A percentile compares a stretch with the other conserved stretches of the same genome.
Conservation (phyloP, 2,797 vertebrate species). For the Takifugu rubripes region DNA sequence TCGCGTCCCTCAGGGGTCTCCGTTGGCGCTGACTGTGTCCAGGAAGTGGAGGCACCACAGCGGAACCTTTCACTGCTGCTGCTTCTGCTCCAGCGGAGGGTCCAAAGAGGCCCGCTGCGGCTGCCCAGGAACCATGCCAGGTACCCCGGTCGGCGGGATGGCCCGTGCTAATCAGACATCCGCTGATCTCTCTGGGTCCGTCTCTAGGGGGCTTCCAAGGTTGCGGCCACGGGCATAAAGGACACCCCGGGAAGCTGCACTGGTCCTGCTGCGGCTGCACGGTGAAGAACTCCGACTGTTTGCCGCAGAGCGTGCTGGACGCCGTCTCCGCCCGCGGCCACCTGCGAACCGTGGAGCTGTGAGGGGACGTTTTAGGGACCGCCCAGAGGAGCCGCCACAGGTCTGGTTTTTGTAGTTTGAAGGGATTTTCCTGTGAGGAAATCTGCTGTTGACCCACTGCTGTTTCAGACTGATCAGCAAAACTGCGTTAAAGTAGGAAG, state of each 20-base stretch:
- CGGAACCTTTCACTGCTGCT: constrained; percentile 90
- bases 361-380: constrained; percentile 33
- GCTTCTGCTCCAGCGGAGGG: constrained; percentile 91
- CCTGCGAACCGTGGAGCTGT: constrained; percentile 84
- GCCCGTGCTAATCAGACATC: not conserved
- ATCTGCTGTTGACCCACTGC: no score
- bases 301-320: constrained; percentile 46
- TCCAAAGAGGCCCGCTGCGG: constrained; percentile 85
- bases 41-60: constrained; percentile 76
- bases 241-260: constrained; percentile 87
- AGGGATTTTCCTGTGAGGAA: no score
- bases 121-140: constrained; percentile 92
- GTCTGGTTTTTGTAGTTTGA: no score
- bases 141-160: constrained; percentile 36
- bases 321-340: constrained; percentile 61
- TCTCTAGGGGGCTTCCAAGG: constrained; percentile 90
- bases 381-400: no score
- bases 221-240: constrained; percentile 90
- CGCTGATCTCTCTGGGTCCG: no score
- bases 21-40: constrained; percentile 79
- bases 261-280: constrained; percentile 93
- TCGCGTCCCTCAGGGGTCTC: constrained; percentile 79
- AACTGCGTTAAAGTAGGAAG: no score
- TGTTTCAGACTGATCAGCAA: no score
- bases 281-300: constrained; percentile 81